Evolutionary conservation across 1,140 invertebrate genomes (phyloP).

Genomic region (Hetaerina americana): DNA sequence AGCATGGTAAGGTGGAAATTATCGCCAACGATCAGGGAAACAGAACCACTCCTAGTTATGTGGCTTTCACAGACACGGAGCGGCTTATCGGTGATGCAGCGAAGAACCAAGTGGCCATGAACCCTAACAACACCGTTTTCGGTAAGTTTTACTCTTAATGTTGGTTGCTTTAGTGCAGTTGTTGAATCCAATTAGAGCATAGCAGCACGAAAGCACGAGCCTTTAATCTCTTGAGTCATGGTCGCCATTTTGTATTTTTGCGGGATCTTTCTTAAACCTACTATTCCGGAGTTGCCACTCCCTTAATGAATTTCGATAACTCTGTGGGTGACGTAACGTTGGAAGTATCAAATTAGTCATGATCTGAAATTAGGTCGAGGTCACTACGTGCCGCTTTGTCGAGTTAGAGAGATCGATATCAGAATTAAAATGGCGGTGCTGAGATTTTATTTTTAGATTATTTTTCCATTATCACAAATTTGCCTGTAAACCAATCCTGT

Average conservation of each 20-base stretch:
- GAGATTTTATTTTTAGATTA: too few species aligned
- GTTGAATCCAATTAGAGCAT: too few species aligned
- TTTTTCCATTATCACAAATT: too few species aligned
- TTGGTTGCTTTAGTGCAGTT: neutral
- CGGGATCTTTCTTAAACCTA: neutral
- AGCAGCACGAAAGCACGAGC: neutral
- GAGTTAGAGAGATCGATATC: too few species aligned
- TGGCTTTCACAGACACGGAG: conserved; percentile 82
- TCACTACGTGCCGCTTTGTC: too few species aligned
- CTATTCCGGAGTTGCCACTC: neutral
- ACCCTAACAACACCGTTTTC: conserved; percentile 62
- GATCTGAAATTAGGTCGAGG: too few species aligned
- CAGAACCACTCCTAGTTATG: conserved; percentile 77
- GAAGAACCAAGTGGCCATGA: conserved; percentile 58
- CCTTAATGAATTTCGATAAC: neutral
- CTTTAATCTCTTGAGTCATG: neutral
- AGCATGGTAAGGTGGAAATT: conserved; percentile 78
- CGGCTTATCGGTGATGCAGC: conserved; percentile 74
- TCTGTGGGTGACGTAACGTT: neutral
- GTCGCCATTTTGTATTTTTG: too few species aligned
- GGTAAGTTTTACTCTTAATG: conserved; percentile 27
- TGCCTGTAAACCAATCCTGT: too few species aligned
- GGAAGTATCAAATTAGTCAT: too few species aligned
- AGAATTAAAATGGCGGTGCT: too few species aligned
- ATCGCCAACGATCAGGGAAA: conserved; percentile 89